Evolutionary conservation across 2,113 vertebrate genomes (phyloP), one percentile per base, ranked within the genome.

Genomic region (Poeciliopsis prolifica): DNA sequence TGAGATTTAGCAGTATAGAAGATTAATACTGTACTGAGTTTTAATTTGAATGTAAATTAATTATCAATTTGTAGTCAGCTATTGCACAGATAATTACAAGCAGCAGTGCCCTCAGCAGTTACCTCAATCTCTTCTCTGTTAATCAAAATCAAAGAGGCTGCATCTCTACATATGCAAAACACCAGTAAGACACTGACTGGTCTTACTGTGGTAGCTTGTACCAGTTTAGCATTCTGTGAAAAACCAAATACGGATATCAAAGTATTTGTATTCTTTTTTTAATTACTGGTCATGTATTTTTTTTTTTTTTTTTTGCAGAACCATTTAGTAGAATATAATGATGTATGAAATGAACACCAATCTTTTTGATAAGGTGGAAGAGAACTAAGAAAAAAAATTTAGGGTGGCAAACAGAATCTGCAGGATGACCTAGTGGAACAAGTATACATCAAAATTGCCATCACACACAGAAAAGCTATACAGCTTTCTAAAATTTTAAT

Each of bases 101-200:
- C 82, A 85, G 83, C 67, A 90, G 79, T 51, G 26, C 69, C 83
- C 81, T 83, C 81, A 87, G 29, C 76, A 61, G 60, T 60, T 74
- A 60, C 62, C 29, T 66, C 37, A 86, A 89, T 74, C 44, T 87
- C 58, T 75, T 61, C 65, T 68, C 74, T 30, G 67, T 62, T 68
- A 72, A 75, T 67, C 35, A 44, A 61, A 68, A 70, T 64, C 61
- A 54, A 6, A 54, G 5, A 61, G 60, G 61, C 29, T 35, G 0
- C 2, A 33, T 10, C 22, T 61, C 42, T 65, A 60, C 62, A 37
- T 65, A 60, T 60, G 37, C 70, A 67, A 22, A 74, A 74, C 19
- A 70, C 33, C 58, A 75, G 44, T 29, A n/a, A 33, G 61, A 73
- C 75, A 40, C 69, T 31, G 62, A 15, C 40, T 14, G 40, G 31